Evolutionary conservation across 2,797 vertebrate species (phyloP).

Genomic region (Parotocinclus haroldoi): DNA sequence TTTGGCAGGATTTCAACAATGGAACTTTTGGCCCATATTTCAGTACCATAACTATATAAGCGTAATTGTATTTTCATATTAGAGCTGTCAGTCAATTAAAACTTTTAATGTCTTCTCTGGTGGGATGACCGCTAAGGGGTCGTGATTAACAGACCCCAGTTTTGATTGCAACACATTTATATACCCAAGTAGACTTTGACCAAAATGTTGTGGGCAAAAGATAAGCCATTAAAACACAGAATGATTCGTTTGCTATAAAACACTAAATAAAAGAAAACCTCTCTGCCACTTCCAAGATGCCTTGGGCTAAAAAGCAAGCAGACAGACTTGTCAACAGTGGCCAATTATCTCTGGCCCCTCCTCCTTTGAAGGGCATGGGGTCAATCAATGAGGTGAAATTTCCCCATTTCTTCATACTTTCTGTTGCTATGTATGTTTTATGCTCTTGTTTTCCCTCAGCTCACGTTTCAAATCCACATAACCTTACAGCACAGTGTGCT

Average conservation of each 20-base stretch:
- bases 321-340: conserved; percentile 43
- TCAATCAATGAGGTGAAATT: conserved; percentile 44
- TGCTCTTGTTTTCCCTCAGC: conserved; percentile 11
- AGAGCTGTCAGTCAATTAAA: too few relatives aligned
- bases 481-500: neutral
- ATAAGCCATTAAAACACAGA: conserved; percentile 32
- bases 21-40: too few relatives aligned
- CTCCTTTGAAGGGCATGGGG: conserved; percentile 36
- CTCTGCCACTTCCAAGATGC: conserved; percentile 15
- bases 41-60: too few relatives aligned
- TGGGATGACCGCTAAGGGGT: too few relatives aligned
- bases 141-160: too few relatives aligned
- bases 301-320: conserved; percentile 30
- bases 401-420: conserved; percentile 32
- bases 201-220: too few relatives aligned
- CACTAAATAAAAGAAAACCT: conserved; percentile 7
- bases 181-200: too few relatives aligned
- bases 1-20: too few relatives aligned
- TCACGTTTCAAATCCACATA: conserved; percentile 5
- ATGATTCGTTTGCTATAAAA: conserved; percentile 15
- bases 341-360: conserved; percentile 46
- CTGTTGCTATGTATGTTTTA: conserved; percentile 29
- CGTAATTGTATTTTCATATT: too few relatives aligned
- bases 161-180: too few relatives aligned
- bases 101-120: too few relatives aligned